Evolutionary conservation across 2,113 vertebrate species (phyloP).

Genomic region (Puntigrus tetrazona): DNA sequence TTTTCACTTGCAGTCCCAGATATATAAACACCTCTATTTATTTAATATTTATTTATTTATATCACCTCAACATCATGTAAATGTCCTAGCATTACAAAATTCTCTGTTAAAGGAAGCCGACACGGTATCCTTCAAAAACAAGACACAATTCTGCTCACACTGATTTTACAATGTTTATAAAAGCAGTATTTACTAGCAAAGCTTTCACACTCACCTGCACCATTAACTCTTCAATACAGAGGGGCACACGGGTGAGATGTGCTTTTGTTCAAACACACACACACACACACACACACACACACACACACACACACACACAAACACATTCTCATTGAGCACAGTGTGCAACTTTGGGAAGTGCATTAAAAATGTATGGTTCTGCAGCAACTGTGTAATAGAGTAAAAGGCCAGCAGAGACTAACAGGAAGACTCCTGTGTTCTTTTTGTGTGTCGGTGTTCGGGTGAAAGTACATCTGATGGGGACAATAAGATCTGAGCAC

Average conservation of each 20-base stretch:
- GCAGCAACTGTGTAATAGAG: conserved; percentile 75
- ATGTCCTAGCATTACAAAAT: background rate
- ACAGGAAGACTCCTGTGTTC: conserved; percentile 41
- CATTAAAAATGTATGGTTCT: conserved; percentile 79
- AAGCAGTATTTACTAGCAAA: background rate
- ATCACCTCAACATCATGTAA: background rate
- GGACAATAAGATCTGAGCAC: background rate
- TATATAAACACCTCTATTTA: background rate
- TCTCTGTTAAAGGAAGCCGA: background rate
- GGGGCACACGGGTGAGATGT: conserved; percentile 14
- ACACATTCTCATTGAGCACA: conserved; percentile 53
- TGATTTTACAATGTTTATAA: background rate
- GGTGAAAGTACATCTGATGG: background rate
- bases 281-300: conserved; percentile 31
- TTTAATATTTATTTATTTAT: background rate
- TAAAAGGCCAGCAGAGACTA: conserved; percentile 58
- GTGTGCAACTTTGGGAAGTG: conserved; percentile 61
- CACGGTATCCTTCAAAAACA: background rate
- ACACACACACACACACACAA: conserved; percentile 26
- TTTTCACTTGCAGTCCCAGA: background rate
- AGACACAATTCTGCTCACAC: background rate
- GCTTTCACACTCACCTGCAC: background rate
- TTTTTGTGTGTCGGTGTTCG: conserved; percentile 10
- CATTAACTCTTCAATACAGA: conserved; percentile 23
- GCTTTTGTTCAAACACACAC: conserved; percentile 39